Percentiles rank a stretch among this genome's conserved stretches.
phyloP scores from a whole-genome alignment of 2,888 invertebrate genomes.

The Callinectes sapidus region DNA sequence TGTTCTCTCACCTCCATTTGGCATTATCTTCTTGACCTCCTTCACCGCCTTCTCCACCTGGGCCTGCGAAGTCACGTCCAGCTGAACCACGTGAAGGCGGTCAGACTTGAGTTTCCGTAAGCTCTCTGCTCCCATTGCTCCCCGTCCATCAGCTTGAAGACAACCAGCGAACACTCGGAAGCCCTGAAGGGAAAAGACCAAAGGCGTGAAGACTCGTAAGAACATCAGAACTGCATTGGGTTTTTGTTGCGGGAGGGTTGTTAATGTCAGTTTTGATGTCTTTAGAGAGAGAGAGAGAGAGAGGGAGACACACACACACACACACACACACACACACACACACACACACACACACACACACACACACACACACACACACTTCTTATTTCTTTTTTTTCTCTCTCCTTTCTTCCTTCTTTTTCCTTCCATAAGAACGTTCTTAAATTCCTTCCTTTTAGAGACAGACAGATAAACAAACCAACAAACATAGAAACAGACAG shows the following conservation, averaged over 20 bases:
- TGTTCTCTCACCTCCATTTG: background rate
- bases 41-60: slow-evolving; percentile 45
- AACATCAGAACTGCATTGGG: background rate
- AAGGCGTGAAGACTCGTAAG: background rate
- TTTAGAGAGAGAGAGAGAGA: background rate
- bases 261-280: background rate
- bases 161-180: slow-evolving; percentile 65
- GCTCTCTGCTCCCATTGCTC: slow-evolving; percentile 39
- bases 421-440: too few relatives aligned
- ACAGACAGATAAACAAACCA: slow-evolving; percentile 2
- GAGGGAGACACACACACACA: background rate
- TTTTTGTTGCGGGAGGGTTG: background rate
- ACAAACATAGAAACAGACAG: slow-evolving; percentile 26
- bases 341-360: background rate
- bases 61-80: slow-evolving; percentile 57
- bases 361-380: too few relatives aligned
- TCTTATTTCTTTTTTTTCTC: too few relatives aligned
- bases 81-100: slow-evolving; percentile 58
- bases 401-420: too few relatives aligned
- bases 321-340: too few relatives aligned
- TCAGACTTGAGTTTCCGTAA: slow-evolving; percentile 32
- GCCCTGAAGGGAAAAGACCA: slow-evolving; percentile 24
- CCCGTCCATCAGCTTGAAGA: slow-evolving; percentile 41
- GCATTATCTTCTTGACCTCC: slow-evolving; percentile 38
- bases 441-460: too few relatives aligned